phyloP scores from a whole-genome alignment of 30 jellyfish, hydroid and myxozoan genomes.

The Rhopilema esculentum region DNA sequence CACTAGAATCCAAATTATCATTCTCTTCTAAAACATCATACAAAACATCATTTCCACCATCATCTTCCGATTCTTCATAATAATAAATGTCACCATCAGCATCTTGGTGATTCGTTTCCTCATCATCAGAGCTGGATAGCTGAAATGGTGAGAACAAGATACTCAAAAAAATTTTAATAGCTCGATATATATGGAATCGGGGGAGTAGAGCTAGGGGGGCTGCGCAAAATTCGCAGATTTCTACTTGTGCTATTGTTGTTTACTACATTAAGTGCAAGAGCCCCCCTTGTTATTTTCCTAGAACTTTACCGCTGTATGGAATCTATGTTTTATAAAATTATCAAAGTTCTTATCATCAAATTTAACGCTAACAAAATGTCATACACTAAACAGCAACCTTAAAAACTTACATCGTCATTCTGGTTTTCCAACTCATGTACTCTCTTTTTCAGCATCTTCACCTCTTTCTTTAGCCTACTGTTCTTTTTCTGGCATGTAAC shows the following conservation, averaged over 20 bases:
- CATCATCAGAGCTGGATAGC: slow-evolving; percentile 24
- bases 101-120: neutral
- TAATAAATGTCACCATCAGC: neutral
- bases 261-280: neutral
- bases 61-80: neutral
- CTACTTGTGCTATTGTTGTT: neutral
- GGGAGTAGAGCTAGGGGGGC: neutral
- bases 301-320: neutral
- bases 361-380: neutral
- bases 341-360: neutral
- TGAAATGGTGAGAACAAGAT: neutral
- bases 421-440: slow-evolving; percentile 5
- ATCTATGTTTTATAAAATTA: neutral
- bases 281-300: neutral
- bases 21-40: slow-evolving; percentile 10
- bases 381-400: neutral
- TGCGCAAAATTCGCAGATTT: neutral
- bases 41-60: slow-evolving; percentile 2
- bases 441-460: slow-evolving; percentile 1
- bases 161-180: neutral
- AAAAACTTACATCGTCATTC: slow-evolving; percentile 15
- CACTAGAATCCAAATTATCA: slow-evolving; percentile 14
- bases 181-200: neutral
- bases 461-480: slow-evolving; percentile 5
- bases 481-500: slow-evolving; percentile 6